A percentile compares a stretch with the other conserved stretches of the same genome.
These are phyloP conservation scores for Platyrinchus mystaceus DNA, from an alignment of 2,797 vertebrate genomes.

Conservation along the genomic window DNA sequence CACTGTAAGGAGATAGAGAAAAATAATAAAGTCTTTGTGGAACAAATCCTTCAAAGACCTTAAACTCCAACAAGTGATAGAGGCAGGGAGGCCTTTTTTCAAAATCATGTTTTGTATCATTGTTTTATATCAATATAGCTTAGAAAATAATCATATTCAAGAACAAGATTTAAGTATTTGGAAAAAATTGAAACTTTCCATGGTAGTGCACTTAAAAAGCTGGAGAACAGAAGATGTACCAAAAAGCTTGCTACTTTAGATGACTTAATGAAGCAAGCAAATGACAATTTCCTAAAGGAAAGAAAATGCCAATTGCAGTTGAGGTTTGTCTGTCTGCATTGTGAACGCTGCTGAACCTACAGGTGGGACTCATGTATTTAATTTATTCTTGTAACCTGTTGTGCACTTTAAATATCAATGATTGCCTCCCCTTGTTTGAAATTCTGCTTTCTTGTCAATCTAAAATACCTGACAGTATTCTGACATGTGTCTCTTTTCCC, in stretches of 20 bases:
- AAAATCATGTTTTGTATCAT: too few species aligned
- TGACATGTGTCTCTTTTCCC: not conserved
- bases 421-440: not conserved
- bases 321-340: not conserved
- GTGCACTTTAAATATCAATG: not conserved
- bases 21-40: not conserved
- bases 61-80: not conserved
- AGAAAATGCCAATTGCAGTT: not conserved
- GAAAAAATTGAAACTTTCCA: not conserved
- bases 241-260: not conserved
- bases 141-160: too few species aligned
- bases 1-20: not conserved
- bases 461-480: not conserved
- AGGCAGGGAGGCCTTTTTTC: not conserved
- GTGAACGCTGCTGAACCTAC: not conserved
- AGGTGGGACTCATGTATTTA: not conserved
- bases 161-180: not conserved
- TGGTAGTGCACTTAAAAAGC: not conserved
- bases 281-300: not conserved
- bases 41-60: not conserved
- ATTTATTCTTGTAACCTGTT: not conserved
- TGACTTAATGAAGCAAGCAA: not conserved
- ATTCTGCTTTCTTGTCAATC: not conserved
- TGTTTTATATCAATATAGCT: too few species aligned
- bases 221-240: not conserved